Evolutionary conservation across 1,140 invertebrate species (phyloP).

Genomic region (Rhagoletis pomonella): DNA sequence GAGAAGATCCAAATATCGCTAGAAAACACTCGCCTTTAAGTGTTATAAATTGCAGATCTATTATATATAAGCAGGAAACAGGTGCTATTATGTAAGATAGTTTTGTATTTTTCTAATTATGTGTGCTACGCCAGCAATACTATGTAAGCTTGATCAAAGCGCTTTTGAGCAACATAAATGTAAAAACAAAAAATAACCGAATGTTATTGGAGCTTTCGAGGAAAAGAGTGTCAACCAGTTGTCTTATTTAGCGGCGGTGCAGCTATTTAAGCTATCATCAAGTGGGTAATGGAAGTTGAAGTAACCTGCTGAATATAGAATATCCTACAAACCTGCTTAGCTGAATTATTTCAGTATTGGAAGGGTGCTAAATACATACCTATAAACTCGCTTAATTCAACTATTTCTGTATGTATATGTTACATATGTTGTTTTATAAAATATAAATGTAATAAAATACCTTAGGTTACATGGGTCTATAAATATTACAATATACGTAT

Average conservation of each 20-base stretch:
- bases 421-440: neutral
- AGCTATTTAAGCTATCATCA: neutral
- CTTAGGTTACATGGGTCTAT: neutral
- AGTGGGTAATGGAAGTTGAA: neutral
- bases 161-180: neutral
- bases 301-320: neutral
- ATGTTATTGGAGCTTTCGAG: neutral
- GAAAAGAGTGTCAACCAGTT: neutral
- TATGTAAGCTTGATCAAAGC: slow-evolving; percentile 8
- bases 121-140: neutral
- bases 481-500: neutral
- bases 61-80: neutral
- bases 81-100: neutral
- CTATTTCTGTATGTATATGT: neutral
- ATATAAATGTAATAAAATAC: neutral
- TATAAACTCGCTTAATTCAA: neutral
- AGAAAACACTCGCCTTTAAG: neutral
- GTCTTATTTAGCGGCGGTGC: neutral
- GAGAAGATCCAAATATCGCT: neutral
- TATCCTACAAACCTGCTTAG: neutral
- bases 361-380: neutral
- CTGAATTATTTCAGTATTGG: neutral
- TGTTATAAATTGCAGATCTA: neutral
- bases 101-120: neutral
- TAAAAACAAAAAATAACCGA: neutral